Evolutionary conservation across 2,888 invertebrate genomes (phyloP), one percentile per base, ranked within the genome.

Genomic region (Perithous albicinctus): DNA sequence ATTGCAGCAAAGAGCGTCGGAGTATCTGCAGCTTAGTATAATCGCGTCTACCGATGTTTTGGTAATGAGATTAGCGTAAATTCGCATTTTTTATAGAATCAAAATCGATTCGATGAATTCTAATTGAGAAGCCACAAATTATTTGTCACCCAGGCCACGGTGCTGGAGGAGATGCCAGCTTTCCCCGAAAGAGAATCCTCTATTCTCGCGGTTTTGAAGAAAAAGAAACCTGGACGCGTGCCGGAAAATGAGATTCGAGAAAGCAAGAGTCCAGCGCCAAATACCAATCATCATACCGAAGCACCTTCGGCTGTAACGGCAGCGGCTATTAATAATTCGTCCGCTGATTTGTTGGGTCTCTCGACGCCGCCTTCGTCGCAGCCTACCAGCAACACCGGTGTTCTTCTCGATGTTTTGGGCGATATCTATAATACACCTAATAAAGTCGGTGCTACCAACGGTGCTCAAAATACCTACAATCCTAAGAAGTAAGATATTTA

Each of bases 121-220:
- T n/a, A n/a, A 1, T 0, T 12, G 10, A 51, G 46, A 51, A 48
- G 1, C 12, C 7, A 35, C 0, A 5, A 48, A 32, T 51, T 8
- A 41, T 56, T 83, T 85, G 38, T 20, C 23, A 8, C 48, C 2
- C 87, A 95, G 95, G 99, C 99, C 26, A 99, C 99, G 69, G 99
- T 99, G 67, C 94, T 99, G 86, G 99, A 99, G 94, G 99, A 99
- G 94, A 99, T 99, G 99, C 99, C 99, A 84, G 99, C 99, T 69
- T 99, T 99, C 94, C 99, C 99, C 3, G 99, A 99, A 93, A 95
- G 99, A 86, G 99, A 99, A 93, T 99, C 99, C 82, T 99, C 99
- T 12, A 99, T 99, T 89, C 94, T 99, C 86, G 98, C 99, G 70
- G 99, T 99, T 85, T 94, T 99, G 89, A 99, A 99, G 94, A 99